Evolutionary conservation across 2,797 vertebrate species (phyloP), one percentile per base, ranked within the genome.

Genomic region (Prunella strophiata): DNA sequence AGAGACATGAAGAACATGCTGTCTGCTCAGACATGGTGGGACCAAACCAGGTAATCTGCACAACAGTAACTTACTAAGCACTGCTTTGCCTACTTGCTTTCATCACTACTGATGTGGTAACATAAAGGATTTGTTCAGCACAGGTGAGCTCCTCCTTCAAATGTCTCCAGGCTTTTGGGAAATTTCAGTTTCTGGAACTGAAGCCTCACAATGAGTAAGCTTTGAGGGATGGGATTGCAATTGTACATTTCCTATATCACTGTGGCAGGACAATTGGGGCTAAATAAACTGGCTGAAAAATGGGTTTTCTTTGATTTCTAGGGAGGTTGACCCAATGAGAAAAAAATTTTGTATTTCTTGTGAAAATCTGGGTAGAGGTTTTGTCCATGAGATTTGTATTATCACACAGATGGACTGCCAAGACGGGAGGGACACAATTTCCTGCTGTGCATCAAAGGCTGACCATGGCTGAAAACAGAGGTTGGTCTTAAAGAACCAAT

Each of bases 131-230:
- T 90, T 72, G 54, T 42, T 95, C 90, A 74, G 55, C 1, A 2
- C 7, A 42, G 52, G 67, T 57, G 47, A 95, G 55, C 63, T 93
- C 71, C 77, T 66, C 63, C 51, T 79, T 79, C 63, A 95, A 92
- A 94, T 79, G 52, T 61, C 95, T 93, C 38, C 77, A 87, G 86
- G 83, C 63, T 84, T 91, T 66, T 61, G 63, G 71, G 84, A 74
- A 91, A 89, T 61, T 89, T 19, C 38, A 67, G 17, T 83, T 90
- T 92, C 89, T 80, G 81, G 86, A 91, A 16, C 0, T 74, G 52
- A 79, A 63, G 63, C 36, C 48, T 91, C 54, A 29, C 16, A 61
- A 34, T 1, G 1, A 79, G 29, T 51, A 81, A 93, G 59, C 36
- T 89, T 48, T 85, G 83, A 88, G 38, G 68, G 40, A 67, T 77